Evolutionary conservation across 2,113 vertebrate genomes (phyloP), one percentile per base, ranked within the genome.

Genomic region (Formicarius rufipectus): DNA sequence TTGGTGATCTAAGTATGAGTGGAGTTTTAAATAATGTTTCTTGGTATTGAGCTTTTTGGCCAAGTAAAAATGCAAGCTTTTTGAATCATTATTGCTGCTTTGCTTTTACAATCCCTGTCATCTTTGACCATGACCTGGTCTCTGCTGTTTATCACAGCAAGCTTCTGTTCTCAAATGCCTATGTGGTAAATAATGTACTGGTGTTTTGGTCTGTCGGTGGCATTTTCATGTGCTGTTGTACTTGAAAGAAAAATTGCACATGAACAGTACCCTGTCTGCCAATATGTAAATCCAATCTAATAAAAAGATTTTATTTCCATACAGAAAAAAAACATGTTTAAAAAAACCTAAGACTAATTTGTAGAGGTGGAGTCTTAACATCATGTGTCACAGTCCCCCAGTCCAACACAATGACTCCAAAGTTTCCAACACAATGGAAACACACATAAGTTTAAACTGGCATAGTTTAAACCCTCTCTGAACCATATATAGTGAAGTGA

Each of bases 351-450:
- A 21, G 24, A 17, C 18, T 56, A 9, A 44, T 30, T n/a, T 39
- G 10, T 79, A 59, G 45, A 39, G 31, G 33, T 76, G 16, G 47
- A 82, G 11, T 59, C 58, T 42, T 68, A 76, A 53, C 14, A 50
- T 30, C 12, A 10, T 0, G 0, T 55, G 10, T 68, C 10, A 2
- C 33, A 13, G 16, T 64, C 42, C 8, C 84, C n/a, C 49, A 42
- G 12, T 77, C 28, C 37, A 73, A 56, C 19, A 53, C 40, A 85
- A 69, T 53, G 0, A 52, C 23, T n/a, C 20, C 28, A 49, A 10
- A 0, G 0, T 3, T 72, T 18, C 33, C 63, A 35, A 31, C 8
- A 0, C 3, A 9, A 21, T 72, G 21, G 30, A 68, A 35, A 33
- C 8, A 39, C 9, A 13, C 11, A 37, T 1, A 4, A 7, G 2